These are phyloP conservation scores for Podargus strigoides DNA, from an alignment of 2,797 vertebrate species.

Conservation along the genomic window DNA sequence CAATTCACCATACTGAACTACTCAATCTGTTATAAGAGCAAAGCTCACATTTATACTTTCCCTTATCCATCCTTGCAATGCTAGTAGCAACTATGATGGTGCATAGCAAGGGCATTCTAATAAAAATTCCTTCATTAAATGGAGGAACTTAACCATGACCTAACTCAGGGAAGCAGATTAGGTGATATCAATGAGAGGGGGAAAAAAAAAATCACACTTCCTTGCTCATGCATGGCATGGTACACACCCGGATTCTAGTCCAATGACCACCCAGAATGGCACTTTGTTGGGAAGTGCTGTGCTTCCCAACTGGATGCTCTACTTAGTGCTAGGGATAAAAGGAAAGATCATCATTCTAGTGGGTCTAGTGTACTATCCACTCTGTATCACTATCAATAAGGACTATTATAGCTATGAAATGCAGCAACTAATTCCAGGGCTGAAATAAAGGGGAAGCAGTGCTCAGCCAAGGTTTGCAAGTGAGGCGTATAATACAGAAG, in stretches of 20 bases:
- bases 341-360: neutral
- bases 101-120: neutral
- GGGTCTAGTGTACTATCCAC: neutral
- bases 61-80: neutral
- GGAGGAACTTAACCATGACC: neutral
- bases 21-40: neutral
- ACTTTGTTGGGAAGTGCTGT: neutral
- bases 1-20: neutral
- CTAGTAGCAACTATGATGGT: neutral
- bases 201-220: neutral
- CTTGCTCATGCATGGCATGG: neutral
- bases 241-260: neutral
- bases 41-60: neutral
- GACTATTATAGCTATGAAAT: neutral
- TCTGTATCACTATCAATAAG: neutral
- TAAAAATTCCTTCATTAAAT: neutral
- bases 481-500: too few relatives aligned
- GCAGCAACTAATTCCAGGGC: neutral
- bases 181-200: neutral
- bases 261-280: neutral
- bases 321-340: neutral
- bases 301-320: neutral
- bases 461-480: neutral
- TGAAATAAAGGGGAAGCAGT: neutral
- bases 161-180: neutral